phyloP scores from a whole-genome alignment of 2,113 vertebrate species.

The Edolisoma coerulescens region DNA sequence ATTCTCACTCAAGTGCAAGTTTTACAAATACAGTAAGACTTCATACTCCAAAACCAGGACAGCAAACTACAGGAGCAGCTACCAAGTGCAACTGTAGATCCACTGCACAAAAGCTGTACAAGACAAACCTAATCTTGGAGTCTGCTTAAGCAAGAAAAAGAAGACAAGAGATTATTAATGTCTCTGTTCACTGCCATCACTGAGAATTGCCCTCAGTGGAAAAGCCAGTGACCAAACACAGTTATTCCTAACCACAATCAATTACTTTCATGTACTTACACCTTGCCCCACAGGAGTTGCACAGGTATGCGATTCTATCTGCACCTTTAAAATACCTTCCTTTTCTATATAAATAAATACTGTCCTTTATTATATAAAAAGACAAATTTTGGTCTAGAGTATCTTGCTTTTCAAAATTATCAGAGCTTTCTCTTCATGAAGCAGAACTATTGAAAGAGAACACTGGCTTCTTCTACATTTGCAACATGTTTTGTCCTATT shows the following conservation, averaged over 20 bases:
- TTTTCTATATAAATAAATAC: not conserved
- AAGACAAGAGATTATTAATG: not conserved
- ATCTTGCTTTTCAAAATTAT: not conserved
- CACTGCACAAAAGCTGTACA: not conserved
- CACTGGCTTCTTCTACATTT: not conserved
- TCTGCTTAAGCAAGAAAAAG: not conserved
- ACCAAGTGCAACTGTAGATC: not conserved
- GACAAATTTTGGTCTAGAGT: not conserved
- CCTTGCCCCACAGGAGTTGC: not conserved
- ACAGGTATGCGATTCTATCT: not conserved
- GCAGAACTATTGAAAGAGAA: not conserved
- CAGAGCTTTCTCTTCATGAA: not conserved
- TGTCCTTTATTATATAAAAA: not conserved
- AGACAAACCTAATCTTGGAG: not conserved
- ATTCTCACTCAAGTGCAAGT: not conserved
- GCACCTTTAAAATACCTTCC: not conserved
- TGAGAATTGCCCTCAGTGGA: not conserved
- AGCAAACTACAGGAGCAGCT: not conserved
- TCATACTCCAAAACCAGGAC: not conserved
- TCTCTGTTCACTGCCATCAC: not conserved
- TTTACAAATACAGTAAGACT: not conserved
- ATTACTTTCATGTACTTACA: not conserved
- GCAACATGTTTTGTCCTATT: not conserved
- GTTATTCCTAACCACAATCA: not conserved
- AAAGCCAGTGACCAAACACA: not conserved